Conservation (phyloP, 2,888 invertebrate genomes). For the Euzetes globulus region DNA sequence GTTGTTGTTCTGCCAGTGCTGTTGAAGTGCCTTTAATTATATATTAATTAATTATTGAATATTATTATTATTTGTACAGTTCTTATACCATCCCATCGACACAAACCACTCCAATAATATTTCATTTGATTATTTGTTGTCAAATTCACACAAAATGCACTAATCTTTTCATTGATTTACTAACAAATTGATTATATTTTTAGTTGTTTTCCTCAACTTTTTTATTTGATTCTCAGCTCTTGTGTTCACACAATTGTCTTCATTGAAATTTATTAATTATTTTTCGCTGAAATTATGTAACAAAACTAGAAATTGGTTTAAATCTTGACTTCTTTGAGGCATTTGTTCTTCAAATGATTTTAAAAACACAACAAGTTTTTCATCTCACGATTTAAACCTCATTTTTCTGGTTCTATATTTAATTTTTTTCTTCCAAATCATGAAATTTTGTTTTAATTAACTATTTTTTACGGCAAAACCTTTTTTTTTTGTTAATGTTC, state of each 20-base stretch:
- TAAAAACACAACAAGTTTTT: background rate
- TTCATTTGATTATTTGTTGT: background rate
- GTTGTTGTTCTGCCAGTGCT: slow-evolving; percentile 20
- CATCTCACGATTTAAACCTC: background rate
- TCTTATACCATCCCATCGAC: background rate
- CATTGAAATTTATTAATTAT: background rate
- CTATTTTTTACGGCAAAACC: background rate
- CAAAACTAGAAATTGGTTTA: too few relatives aligned
- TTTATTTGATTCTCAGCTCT: background rate
- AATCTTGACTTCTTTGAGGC: too few relatives aligned
- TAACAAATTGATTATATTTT: background rate
- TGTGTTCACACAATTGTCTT: background rate
- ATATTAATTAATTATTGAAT: background rate
- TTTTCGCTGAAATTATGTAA: too few relatives aligned
- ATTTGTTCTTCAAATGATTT: background rate
- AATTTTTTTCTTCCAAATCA: background rate
- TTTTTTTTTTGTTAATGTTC: background rate
- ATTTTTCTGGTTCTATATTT: background rate
- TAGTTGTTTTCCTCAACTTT: too few relatives aligned
- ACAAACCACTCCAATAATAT: background rate
- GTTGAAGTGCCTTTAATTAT: slow-evolving; percentile 19
- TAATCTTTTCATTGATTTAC: background rate
- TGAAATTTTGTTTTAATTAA: background rate
- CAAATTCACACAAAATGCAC: background rate
- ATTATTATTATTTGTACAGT: slow-evolving; percentile 3